These are phyloP conservation scores for Volucella zonaria DNA, from an alignment of 2,888 invertebrate genomes.

Conservation along the genomic window DNA sequence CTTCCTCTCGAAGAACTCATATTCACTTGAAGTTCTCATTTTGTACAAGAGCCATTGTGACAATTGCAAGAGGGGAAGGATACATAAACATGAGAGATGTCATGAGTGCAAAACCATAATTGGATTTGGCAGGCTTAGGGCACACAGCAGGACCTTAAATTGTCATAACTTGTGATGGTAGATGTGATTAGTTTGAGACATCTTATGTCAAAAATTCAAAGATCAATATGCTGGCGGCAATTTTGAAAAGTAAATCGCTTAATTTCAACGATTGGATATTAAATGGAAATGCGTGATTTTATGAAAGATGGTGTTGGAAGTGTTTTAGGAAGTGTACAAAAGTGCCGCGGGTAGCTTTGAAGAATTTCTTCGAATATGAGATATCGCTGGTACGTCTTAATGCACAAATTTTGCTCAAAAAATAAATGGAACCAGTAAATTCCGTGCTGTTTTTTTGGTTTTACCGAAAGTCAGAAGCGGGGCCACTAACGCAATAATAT, in stretches of 20 bases:
- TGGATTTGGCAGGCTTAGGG: conserved; percentile 47
- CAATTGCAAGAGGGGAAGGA: conserved; percentile 36
- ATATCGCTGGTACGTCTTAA: no score
- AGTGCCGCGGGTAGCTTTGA: background rate
- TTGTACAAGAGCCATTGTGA: conserved; percentile 52
- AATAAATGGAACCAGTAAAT: no score
- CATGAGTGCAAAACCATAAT: conserved; percentile 60
- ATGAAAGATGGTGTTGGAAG: no score
- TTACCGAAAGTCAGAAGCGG: no score
- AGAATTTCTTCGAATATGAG: no score
- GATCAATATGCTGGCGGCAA: conserved; percentile 49
- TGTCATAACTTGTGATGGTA: conserved; percentile 38
- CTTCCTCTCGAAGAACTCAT: conserved; percentile 29
- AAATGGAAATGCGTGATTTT: background rate
- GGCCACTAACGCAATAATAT: no score
- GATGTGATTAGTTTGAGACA: conserved; percentile 53
- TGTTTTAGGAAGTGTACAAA: background rate
- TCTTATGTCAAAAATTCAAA: conserved; percentile 25
- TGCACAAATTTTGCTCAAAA: no score
- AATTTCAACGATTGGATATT: conserved; percentile 4
- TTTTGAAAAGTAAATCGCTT: conserved; percentile 27
- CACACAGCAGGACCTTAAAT: conserved; percentile 44
- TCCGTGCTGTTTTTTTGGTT: no score
- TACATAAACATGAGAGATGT: conserved; percentile 26
- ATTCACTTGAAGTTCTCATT: conserved; percentile 59